Evolutionary conservation across 2,888 invertebrate genomes (phyloP), one percentile per base, ranked within the genome.

Genomic region (Busseola fusca): DNA sequence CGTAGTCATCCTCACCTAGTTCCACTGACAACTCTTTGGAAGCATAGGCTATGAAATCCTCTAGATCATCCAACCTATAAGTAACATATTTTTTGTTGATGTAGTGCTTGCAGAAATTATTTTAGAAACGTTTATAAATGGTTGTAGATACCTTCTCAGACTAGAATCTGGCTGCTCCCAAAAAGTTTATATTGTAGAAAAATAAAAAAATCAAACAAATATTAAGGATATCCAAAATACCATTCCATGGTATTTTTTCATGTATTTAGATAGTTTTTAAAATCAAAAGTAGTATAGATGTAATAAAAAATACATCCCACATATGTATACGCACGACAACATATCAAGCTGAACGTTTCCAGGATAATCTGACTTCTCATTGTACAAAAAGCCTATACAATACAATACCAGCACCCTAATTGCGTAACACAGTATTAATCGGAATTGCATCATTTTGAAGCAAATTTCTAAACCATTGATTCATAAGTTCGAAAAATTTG

Each of bases 1-100:
- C 97, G 87, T 98, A 98, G 90, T 99, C 98, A 78, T 98, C 98
- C 74, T 98, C 98, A 6, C 94, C 96, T 0, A 99, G 93, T 50
- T 97, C 97, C 62, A 97, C 96, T 37, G 96, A 96, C 84, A 99
- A 96, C 69, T 97, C 97, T 45, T 95, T 95, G 64, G 97, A 97
- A 0, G 98, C 97, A 82, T 97, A 97, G 21, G 95, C 94, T 72
- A 98, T 97, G 90, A 99, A 99, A 30, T 96, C 94, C 78, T 97
- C 97, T 60, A 99, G 94, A 59, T 98, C 97, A 76, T 97, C 95
- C 82, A 98, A 93, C 85, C 98, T 98, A 64, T 14, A n/a, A n/a
- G n/a, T n/a, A n/a, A n/a, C n/a, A n/a, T n/a, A n/a, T 40, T 40
- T 14, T 40, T 40, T 37, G 25, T 25, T 18, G 37, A 18, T 9